Evolutionary conservation across 1,140 invertebrate genomes (phyloP), one percentile per base, ranked within the genome.

Genomic region (Drosophila truncata): DNA sequence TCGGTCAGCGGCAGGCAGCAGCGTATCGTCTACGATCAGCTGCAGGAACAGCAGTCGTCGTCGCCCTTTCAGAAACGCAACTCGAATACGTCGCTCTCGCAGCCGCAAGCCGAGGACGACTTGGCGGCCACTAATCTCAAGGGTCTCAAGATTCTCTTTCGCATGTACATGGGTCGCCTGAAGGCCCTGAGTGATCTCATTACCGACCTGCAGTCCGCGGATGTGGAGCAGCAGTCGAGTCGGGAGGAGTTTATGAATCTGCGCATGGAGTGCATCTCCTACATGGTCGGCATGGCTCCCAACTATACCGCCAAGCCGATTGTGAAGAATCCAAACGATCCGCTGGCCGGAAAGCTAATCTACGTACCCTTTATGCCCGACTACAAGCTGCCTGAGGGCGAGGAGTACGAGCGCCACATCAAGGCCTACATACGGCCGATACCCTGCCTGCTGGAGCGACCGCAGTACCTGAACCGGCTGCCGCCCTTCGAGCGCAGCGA

Each of bases 141-240:
- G 64, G 91, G 91, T 2, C 76, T 92, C 0, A 92, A 92, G 74
- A 92, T 92, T 33, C 82, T 92, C 2, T 92, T 92, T 57, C 91
- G 91, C 44, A 92, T 92, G 91, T 92, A 92, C 61, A 85, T 92
- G 83, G 91, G 91, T 0, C 86, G 88, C 2, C 31, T 92, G 3
- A 92, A 92, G 52, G 75, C 82, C 0, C 71, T 92, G 3, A 91
- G 85, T 67, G 91, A 92, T 80, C 88, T 90, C 27, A 92, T 92
- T 20, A 91, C 82, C 2, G 91, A 92, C 33, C 54, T 92, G 16
- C 91, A 92, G 42, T 90, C 87, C 7, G 91, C 91, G 10, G 91
- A 92, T 50, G 49, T 92, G 16, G 91, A 92, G 25, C 91, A 92
- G 33, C 79, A 92, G 31, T 52, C 84, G 7, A 70, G 79, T 13